Conservation (phyloP, 1,140 invertebrate species). For the Drosophila cardini region DNA sequence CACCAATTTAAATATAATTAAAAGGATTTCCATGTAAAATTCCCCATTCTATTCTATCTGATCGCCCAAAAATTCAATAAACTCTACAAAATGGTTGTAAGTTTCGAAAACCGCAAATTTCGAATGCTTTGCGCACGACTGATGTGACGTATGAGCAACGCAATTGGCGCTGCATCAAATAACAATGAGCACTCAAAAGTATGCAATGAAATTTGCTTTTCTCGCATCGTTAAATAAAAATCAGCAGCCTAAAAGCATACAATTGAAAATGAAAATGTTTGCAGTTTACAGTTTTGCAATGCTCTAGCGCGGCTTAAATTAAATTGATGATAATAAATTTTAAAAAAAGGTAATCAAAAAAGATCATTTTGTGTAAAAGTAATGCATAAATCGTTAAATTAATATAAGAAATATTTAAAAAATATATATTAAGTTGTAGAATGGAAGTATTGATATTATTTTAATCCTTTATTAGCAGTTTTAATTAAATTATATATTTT, state of each 20-base stretch:
- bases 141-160: constrained; percentile 28
- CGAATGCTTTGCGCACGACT: constrained; percentile 13
- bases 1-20: neutral
- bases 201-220: constrained; percentile 48
- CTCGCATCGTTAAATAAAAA: constrained; percentile 34
- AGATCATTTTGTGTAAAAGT: too few relatives aligned
- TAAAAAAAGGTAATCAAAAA: too few relatives aligned
- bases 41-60: neutral
- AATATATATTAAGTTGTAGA: too few relatives aligned
- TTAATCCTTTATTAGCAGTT: too few relatives aligned
- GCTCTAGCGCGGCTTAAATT: neutral
- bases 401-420: neutral
- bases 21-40: too few relatives aligned
- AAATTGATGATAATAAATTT: too few relatives aligned
- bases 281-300: neutral
- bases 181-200: constrained; percentile 44
- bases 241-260: constrained; percentile 49
- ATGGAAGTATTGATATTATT: too few relatives aligned
- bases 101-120: constrained; percentile 5
- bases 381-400: neutral
- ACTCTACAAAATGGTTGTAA: neutral
- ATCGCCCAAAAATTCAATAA: constrained; percentile 17
- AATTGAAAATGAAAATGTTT: constrained; percentile 4
- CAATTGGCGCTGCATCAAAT: constrained; percentile 26
- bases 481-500: too few relatives aligned